phyloP scores from a whole-genome alignment of 2,888 invertebrate species.

The Dynastes hyllus region DNA sequence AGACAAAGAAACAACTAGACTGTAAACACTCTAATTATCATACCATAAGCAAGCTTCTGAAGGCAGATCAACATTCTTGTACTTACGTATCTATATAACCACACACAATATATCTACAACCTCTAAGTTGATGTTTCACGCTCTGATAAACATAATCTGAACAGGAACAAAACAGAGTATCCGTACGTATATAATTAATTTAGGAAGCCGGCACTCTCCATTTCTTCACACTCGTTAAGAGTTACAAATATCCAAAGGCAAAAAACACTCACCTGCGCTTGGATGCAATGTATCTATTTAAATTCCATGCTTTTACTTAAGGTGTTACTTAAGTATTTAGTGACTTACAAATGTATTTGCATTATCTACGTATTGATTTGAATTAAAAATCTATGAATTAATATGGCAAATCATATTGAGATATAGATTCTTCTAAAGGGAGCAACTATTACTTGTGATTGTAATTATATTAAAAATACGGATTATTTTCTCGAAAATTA shows the following conservation, averaged over 20 bases:
- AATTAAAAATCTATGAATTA: no score
- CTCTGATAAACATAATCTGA: constrained; percentile 37
- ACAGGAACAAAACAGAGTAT: constrained; percentile 26
- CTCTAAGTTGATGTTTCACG: constrained; percentile 22
- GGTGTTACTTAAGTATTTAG: no score
- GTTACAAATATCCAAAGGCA: constrained; percentile 8
- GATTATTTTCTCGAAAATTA: no score
- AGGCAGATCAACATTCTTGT: constrained; percentile 13
- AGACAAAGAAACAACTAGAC: constrained; percentile 20
- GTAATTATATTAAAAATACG: no score
- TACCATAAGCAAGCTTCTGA: constrained; percentile 3
- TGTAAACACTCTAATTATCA: constrained; percentile 23
- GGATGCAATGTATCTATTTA: neutral
- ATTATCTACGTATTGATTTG: no score
- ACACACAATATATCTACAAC: neutral
- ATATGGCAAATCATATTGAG: no score
- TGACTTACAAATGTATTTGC: no score
- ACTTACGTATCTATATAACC: neutral
- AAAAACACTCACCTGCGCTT: constrained; percentile 3
- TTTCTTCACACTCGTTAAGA: constrained; percentile 29
- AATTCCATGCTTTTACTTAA: neutral
- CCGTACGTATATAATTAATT: constrained; percentile 30
- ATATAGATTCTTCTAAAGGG: no score
- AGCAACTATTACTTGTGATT: no score
- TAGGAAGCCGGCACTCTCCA: constrained; percentile 29